Base-by-base conservation (phyloP, 2,888 invertebrate species). In the Catocala sponsa region DNA sequence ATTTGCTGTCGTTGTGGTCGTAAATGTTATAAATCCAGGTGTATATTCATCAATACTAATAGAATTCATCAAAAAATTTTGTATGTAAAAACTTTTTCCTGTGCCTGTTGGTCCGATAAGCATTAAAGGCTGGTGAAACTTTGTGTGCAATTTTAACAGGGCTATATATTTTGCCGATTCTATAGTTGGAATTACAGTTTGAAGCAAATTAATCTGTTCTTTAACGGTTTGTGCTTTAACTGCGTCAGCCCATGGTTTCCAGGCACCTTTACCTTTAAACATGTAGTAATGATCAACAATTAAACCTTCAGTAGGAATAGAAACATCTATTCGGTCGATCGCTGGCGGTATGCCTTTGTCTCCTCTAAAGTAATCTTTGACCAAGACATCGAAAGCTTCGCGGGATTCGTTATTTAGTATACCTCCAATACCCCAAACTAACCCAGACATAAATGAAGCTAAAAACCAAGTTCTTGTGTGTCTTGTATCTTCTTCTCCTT, bases 341-440 rank as follows among this genome's bases (percentile, higher is more conserved):
- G 79, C 63, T 11, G 76, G 47, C 1, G 94, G 94, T 56, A 92
- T 81, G 33, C 91, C 91, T 35, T 87, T 84, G 62, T 95, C 94
- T 12, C 94, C 92, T 77, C 87, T 89, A 65, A 94, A 92, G 71
- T 94, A 89, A 67, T 93, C 94, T 82, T 95, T 95, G 5, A 96
- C 91, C 80, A 96, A 95, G 10, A 94, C 95, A 83, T 97, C 97
- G 76, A 95, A 97, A 74, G 94, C 95, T 66, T 94, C 95, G 12
- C 98, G 95, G 0, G 98, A 97, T 50, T 96, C 95, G 0, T 94
- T 90, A 84, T 98, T 97, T 41, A 98, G 89, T 59, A 97, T 96
- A 0, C 98, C 98, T 0, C 96, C 98, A 25, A 98, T 90, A 0
- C 98, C 98, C 99, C 99, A 99, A 4, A 97, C 95, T 51, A 97